Evolutionary conservation across 2,797 vertebrate genomes (phyloP), one percentile per base, ranked within the genome.

Genomic region (Anguilla obscura): DNA sequence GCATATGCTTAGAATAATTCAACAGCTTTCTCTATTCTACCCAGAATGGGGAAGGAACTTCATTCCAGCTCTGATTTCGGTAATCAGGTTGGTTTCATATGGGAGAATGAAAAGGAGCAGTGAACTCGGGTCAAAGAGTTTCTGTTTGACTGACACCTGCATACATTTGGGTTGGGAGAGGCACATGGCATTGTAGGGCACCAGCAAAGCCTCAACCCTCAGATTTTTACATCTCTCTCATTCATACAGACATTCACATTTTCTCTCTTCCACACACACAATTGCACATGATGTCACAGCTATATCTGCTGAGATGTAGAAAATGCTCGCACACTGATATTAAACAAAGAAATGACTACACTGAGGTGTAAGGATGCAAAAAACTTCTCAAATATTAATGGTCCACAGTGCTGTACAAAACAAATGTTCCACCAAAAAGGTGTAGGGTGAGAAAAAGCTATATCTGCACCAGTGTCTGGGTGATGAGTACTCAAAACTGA

Each of bases 1-100:
- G 24, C 79, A 82, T 82, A 50, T n/a, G 45, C 79, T 82, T 48
- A 82, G 24, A 82, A 50, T 82, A 82, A 82, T 82, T 82, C 9
- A 82, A 82, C 24, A 1, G 18, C 79, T 50, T 9, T 48, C 45
- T 50, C 24, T 50, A 50, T 82, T 82, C 79, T 8, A n/a, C 21
- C 40, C 21, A 24, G 24, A 82, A 7, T 45, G n/a, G 36, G 21
- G 79, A 8, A 48, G 21, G 45, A 50, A 18, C 21, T 82, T 40
- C 76, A 80, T 45, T 80, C 40, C 5, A 24, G 45, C 79, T 9
- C 45, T 82, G 79, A 24, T 82, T 82, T 82, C 79, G 50, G 40
- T 82, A 27, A 82, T 82, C 21, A n/a, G 18, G 79, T 63, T 45
- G 40, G 40, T 48, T 48, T 48, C 21, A 9, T 50, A 21, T 50